phyloP scores from a whole-genome alignment of 92 coral and sea anemone species.

The Phenganax subtilis region DNA sequence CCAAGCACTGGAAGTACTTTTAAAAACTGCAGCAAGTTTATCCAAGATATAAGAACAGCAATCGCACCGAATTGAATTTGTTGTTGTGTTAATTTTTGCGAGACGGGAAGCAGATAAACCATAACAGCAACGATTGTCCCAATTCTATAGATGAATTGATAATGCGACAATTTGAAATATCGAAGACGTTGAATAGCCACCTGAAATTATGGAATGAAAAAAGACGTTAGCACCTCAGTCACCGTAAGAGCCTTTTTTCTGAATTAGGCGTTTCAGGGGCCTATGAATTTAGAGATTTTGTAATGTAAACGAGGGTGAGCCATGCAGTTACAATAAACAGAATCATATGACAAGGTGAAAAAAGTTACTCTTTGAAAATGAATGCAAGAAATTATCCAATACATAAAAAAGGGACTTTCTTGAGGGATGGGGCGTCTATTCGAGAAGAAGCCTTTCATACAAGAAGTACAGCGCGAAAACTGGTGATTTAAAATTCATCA shows the following conservation, averaged over 20 bases:
- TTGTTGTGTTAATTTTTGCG: neutral
- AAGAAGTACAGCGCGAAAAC: neutral
- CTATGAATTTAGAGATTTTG: too few species aligned
- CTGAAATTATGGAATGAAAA: neutral
- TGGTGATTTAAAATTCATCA: too few species aligned
- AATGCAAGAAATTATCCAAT: too few species aligned
- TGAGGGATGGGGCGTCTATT: too few species aligned
- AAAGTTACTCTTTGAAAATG: too few species aligned
- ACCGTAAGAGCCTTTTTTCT: too few species aligned
- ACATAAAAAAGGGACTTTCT: too few species aligned
- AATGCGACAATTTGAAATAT: neutral
- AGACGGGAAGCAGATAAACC: neutral
- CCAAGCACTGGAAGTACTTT: conserved; percentile 6
- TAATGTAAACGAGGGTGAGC: too few species aligned
- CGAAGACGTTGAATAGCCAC: neutral
- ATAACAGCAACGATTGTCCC: neutral
- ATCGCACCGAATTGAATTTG: neutral
- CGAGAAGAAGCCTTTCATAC: too few species aligned
- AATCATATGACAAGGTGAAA: too few species aligned
- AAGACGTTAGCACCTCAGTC: neutral
- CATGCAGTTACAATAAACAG: too few species aligned
- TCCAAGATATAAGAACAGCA: neutral
- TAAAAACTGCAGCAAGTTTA: conserved; percentile 1
- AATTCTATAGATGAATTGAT: neutral
- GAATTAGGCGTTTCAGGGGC: too few species aligned